Evolutionary conservation across 1,140 invertebrate species (phyloP), one percentile per base, ranked within the genome.

Genomic region (Pectinophora gossypiella): DNA sequence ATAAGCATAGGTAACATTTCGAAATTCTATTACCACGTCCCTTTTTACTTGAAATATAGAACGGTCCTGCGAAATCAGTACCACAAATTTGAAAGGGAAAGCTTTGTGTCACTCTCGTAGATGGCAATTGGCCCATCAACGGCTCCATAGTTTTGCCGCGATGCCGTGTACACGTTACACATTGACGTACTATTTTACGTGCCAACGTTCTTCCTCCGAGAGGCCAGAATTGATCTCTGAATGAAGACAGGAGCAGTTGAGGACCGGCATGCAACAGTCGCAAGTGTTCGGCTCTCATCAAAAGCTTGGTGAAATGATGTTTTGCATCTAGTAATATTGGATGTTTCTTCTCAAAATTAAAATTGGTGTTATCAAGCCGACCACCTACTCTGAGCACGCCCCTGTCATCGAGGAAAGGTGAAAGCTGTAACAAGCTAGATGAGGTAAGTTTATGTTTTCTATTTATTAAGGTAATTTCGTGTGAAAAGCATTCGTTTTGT

Each of bases 1-100:
- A 81, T 20, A 76, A 50, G 12, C 55, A 60, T 10, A 78, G 27
- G 47, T 75, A 72, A 16, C 48, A 50, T 50, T 74, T 74, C 7
- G 52, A 46, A 12, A 57, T 56, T 12, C 55, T 52, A 18, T 44
- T 47, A 38, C 57, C 61, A 10, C 59, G 42, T 19, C 69, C 59
- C 46, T 49, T 62, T 15, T 58, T 53, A 21, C 60, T 64, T 16
- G 57, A 50, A 10, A 72, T 47, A 2, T 55, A 6, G n/a, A 72
- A 48, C 1, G 68, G 72, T 15, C 62, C 64, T 9, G 62, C 67
- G 43, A 64, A 76, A 46, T 73, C 62, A n/a, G 64, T 42, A 19
- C 59, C 68, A 18, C 36, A 22, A 46, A 27, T 9, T 48, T 20
- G 23, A 71, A 71, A 16, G 57, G 56, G 7, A 57, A 48, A 32